These are phyloP conservation scores for Eristalis intricaria DNA, from an alignment of 2,888 invertebrate genomes.

Conservation along the genomic window DNA sequence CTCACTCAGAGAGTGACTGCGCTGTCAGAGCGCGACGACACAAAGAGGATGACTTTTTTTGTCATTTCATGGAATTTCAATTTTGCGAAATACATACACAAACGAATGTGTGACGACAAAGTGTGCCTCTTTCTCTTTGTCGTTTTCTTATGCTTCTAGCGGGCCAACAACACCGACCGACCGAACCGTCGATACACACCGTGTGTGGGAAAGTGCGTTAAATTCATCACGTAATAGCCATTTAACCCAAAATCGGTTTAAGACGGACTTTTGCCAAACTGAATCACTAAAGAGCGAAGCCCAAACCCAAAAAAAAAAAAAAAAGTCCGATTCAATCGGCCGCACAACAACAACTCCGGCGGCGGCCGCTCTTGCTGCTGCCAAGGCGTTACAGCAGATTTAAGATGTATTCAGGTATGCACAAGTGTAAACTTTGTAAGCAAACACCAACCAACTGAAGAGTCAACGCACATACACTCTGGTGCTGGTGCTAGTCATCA, in stretches of 20 bases:
- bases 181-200: slow-evolving; percentile 12
- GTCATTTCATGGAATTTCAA: slow-evolving; percentile 61
- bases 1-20: not conserved
- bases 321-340: not conserved
- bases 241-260: slow-evolving; percentile 62
- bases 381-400: slow-evolving; percentile 13
- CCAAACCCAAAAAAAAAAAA: slow-evolving; percentile 7
- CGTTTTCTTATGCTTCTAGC: not conserved
- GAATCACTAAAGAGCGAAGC: slow-evolving; percentile 26
- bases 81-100: slow-evolving; percentile 67
- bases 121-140: slow-evolving; percentile 21
- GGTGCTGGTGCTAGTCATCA: not conserved
- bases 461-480: slow-evolving; percentile 15
- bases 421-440: slow-evolving; percentile 54
- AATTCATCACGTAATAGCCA: slow-evolving; percentile 64
- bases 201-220: slow-evolving; percentile 67
- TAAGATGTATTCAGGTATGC: slow-evolving; percentile 25
- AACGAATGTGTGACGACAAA: slow-evolving; percentile 56
- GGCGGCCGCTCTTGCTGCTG: not conserved
- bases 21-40: slow-evolving; percentile 4
- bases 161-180: not conserved
- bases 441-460: slow-evolving; percentile 27
- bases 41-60: not conserved
- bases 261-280: slow-evolving; percentile 69
- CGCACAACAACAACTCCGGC: no score